phyloP scores from a whole-genome alignment of 2,113 vertebrate species.

The Hepsetus odoe region DNA sequence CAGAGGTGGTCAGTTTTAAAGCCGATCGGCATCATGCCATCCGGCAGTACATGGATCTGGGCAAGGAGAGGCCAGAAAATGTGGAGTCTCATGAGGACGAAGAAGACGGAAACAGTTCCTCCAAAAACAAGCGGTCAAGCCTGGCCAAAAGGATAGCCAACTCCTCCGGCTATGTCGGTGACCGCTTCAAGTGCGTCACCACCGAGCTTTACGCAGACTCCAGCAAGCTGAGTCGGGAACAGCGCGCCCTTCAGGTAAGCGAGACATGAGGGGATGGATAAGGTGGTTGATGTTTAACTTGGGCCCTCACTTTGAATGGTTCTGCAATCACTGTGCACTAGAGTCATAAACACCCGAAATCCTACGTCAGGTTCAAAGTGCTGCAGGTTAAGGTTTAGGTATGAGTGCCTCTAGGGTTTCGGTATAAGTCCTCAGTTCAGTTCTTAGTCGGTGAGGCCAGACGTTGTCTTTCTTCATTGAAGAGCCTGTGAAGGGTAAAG shows the following conservation, averaged over 20 bases:
- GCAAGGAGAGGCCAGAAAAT: conserved; percentile 64
- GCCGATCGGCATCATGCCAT: conserved; percentile 45
- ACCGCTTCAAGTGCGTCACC: conserved; percentile 97
- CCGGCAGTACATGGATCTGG: conserved; percentile 56
- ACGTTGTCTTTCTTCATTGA: neutral
- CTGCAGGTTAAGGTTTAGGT: neutral
- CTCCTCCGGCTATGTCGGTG: conserved; percentile 96
- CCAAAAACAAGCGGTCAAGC: conserved; percentile 81
- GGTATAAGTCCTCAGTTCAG: neutral
- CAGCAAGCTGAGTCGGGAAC: conserved; percentile 97
- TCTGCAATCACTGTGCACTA: neutral
- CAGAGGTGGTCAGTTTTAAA: conserved; percentile 46
- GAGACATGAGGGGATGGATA: neutral
- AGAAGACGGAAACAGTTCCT: conserved; percentile 65
- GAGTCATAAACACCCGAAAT: conserved; percentile 2
- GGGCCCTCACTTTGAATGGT: neutral
- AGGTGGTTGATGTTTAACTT: neutral
- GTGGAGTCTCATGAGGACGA: conserved; percentile 73
- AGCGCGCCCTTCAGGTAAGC: conserved; percentile 97
- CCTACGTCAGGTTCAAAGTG: conserved; percentile 3
- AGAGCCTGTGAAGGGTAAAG: conserved; percentile 26
- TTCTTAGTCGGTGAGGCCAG: neutral
- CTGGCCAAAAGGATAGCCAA: conserved; percentile 96
- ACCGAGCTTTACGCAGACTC: conserved; percentile 97
- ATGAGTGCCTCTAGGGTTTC: neutral